Evolutionary conservation across 2,888 invertebrate species (phyloP).

Genomic region (Euphydryas editha): DNA sequence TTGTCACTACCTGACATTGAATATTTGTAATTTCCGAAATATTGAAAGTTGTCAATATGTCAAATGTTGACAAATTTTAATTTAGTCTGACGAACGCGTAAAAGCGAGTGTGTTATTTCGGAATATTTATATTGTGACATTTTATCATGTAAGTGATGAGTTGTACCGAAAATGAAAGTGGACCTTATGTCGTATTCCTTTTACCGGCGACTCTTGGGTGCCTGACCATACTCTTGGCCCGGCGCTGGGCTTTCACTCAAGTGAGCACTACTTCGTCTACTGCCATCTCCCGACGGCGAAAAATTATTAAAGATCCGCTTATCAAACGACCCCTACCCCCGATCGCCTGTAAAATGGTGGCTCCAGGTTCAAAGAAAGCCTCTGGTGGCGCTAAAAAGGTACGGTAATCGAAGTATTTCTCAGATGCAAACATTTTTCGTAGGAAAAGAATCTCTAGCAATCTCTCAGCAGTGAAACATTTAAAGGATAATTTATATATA

Average conservation of each 20-base stretch:
- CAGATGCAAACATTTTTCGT: too few relatives aligned
- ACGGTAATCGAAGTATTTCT: not conserved
- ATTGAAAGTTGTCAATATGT: slow-evolving; percentile 24
- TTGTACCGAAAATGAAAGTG: slow-evolving; percentile 84
- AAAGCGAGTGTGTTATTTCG: slow-evolving; percentile 45
- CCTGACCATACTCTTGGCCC: slow-evolving; percentile 78
- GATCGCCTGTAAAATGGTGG: slow-evolving; percentile 75
- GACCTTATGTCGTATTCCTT: slow-evolving; percentile 82
- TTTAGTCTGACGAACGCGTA: slow-evolving; percentile 25
- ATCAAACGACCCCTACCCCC: slow-evolving; percentile 74
- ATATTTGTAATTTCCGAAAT: not conserved
- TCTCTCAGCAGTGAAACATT: not conserved
- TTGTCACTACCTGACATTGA: not conserved
- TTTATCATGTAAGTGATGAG: slow-evolving; percentile 84
- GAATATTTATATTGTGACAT: slow-evolving; percentile 68
- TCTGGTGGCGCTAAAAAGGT: slow-evolving; percentile 71
- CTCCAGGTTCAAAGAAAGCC: slow-evolving; percentile 70
- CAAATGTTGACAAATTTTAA: slow-evolving; percentile 15
- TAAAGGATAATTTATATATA: too few relatives aligned
- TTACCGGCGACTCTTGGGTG: slow-evolving; percentile 80
- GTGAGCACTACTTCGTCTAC: slow-evolving; percentile 74
- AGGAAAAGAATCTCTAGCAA: not conserved
- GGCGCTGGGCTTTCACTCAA: slow-evolving; percentile 79
- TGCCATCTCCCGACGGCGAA: slow-evolving; percentile 78
- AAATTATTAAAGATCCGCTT: slow-evolving; percentile 79